Conservation (phyloP, 2,888 invertebrate species). For the Drosophila diplacantha region DNA sequence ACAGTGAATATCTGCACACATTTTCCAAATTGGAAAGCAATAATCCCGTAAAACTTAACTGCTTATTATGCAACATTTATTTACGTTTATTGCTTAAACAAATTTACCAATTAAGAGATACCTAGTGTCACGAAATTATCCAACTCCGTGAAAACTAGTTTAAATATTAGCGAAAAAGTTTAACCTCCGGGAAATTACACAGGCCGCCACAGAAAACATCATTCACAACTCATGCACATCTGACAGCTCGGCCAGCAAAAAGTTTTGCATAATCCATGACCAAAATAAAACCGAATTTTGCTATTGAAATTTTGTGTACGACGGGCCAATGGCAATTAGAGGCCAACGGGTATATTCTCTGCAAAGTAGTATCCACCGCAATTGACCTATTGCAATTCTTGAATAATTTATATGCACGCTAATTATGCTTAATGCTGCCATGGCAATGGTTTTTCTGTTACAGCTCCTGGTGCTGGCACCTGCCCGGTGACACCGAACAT, state of each 20-base stretch:
- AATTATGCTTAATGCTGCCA: slow-evolving; percentile 56
- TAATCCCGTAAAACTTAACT: neutral
- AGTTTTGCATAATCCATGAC: slow-evolving; percentile 16
- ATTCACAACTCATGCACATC: slow-evolving; percentile 14
- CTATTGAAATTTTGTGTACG: slow-evolving; percentile 22
- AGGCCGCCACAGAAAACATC: slow-evolving; percentile 11
- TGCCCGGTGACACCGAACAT: slow-evolving; percentile 27
- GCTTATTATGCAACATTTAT: neutral
- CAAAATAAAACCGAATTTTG: slow-evolving; percentile 15
- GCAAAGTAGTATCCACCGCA: slow-evolving; percentile 4
- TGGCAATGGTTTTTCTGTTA: slow-evolving; percentile 24
- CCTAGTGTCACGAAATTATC: neutral
- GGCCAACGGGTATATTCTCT: neutral
- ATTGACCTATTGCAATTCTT: slow-evolving; percentile 49
- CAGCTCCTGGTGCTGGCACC: slow-evolving; percentile 24
- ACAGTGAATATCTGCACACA: neutral
- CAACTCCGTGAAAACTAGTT: slow-evolving; percentile 3
- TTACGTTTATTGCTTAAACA: slow-evolving; percentile 1
- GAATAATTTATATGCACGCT: slow-evolving; percentile 59
- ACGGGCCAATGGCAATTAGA: slow-evolving; percentile 16
- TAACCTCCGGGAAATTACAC: slow-evolving; percentile 9
- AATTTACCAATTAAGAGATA: neutral
- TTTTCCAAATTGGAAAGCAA: neutral
- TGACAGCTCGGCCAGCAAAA: slow-evolving; percentile 6
- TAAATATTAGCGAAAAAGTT: slow-evolving; percentile 6